Evolutionary conservation across 2,113 vertebrate genomes (phyloP).

Genomic region (Tamias sibiricus): DNA sequence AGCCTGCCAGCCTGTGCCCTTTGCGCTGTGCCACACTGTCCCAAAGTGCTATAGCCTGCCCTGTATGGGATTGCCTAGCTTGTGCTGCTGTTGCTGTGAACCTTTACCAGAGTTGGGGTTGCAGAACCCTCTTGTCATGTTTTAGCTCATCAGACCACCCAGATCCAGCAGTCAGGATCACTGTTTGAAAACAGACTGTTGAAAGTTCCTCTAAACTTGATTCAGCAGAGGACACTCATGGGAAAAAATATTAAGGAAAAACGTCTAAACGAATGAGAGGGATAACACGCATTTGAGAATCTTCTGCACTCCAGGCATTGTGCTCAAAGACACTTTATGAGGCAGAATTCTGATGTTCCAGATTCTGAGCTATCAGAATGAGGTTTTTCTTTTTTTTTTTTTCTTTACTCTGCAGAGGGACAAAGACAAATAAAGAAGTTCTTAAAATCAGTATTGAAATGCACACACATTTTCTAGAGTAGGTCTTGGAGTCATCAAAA

Average conservation of each 20-base stretch:
- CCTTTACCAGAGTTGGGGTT: background rate
- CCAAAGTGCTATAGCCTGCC: background rate
- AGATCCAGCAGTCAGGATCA: background rate
- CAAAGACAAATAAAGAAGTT: background rate
- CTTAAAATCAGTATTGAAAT: background rate
- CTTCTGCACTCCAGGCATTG: background rate
- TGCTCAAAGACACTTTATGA: background rate
- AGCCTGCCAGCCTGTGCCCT: background rate
- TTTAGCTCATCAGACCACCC: background rate
- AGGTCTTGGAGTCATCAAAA: background rate
- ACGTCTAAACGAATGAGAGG: background rate
- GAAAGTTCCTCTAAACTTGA: background rate
- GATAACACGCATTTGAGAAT: background rate
- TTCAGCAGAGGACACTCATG: background rate
- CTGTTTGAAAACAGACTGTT: background rate
- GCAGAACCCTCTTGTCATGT: background rate
- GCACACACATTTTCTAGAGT: background rate
- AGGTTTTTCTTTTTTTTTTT: background rate
- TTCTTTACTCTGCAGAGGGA: background rate
- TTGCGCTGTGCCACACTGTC: background rate
- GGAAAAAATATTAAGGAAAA: background rate
- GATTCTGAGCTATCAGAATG: background rate
- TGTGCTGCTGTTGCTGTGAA: too few relatives aligned
- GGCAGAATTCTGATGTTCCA: background rate
- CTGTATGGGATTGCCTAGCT: fast-evolving